Evolutionary conservation across 2,888 invertebrate genomes (phyloP).

Genomic region (Dryobota labecula): DNA sequence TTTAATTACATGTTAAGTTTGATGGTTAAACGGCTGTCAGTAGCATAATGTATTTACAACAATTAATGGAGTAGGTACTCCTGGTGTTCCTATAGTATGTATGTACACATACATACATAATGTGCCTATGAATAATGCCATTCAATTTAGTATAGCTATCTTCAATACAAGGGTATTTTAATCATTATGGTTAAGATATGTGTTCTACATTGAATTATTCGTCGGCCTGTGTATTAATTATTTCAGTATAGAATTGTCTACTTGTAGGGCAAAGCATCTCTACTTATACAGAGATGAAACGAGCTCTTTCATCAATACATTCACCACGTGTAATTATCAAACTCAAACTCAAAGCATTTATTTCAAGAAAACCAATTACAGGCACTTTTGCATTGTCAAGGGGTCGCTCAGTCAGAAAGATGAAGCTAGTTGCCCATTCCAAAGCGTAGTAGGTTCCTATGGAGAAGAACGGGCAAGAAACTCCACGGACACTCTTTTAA

Average conservation of each 20-base stretch:
- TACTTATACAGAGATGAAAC: neutral
- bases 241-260: neutral
- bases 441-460: no score
- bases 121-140: conserved; percentile 17
- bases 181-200: conserved; percentile 12
- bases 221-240: neutral
- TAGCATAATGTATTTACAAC: conserved; percentile 39
- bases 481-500: no score
- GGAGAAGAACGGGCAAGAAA: no score
- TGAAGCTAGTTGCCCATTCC: no score
- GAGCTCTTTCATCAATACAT: neutral
- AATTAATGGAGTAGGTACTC: conserved; percentile 56
- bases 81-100: conserved; percentile 24
- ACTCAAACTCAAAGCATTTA: no score
- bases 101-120: conserved; percentile 6
- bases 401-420: no score
- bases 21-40: conserved; percentile 62
- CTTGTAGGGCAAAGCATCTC: neutral
- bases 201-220: neutral
- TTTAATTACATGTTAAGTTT: conserved; percentile 62
- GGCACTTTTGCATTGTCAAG: no score
- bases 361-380: no score
- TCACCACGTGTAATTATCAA: no score
- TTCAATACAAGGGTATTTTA: conserved; percentile 32
- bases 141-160: conserved; percentile 25